Evolutionary conservation across 1,140 invertebrate species (phyloP).

Genomic region (Akabosia matsudoensis): DNA sequence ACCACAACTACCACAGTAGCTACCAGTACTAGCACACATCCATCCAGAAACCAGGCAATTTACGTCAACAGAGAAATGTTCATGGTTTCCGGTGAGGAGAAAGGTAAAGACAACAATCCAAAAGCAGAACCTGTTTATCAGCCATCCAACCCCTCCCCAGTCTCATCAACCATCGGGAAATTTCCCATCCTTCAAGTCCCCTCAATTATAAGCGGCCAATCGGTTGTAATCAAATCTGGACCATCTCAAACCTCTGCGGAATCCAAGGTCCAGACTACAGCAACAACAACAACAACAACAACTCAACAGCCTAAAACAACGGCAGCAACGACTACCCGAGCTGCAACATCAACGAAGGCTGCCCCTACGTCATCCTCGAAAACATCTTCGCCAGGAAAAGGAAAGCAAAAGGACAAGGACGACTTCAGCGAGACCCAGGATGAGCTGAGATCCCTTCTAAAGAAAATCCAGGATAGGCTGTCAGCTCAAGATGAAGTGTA

Average conservation of each 20-base stretch:
- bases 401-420: constrained; percentile 25
- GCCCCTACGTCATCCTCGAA: constrained; percentile 24
- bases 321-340: not conserved
- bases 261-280: constrained; percentile 4
- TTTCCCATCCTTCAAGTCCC: not conserved
- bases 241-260: not conserved
- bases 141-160: not conserved
- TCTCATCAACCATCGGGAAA: not conserved
- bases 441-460: constrained; percentile 29
- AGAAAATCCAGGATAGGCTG: constrained; percentile 34
- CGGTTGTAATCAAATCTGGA: constrained; percentile 41
- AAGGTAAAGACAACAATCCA: constrained; percentile 21
- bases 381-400: constrained; percentile 21
- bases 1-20: constrained; percentile 30
- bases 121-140: constrained; percentile 17
- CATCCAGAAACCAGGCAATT: not conserved
- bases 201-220: constrained; percentile 26
- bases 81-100: constrained; percentile 36
- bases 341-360: not conserved
- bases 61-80: constrained; percentile 40
- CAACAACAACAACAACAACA: constrained; percentile 11
- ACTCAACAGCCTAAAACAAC: constrained; percentile 7
- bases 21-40: not conserved
- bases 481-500: constrained; percentile 20
- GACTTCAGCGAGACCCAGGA: constrained; percentile 35